Conservation (phyloP, 2,113 vertebrate species). For the Rhombomys opimus region DNA sequence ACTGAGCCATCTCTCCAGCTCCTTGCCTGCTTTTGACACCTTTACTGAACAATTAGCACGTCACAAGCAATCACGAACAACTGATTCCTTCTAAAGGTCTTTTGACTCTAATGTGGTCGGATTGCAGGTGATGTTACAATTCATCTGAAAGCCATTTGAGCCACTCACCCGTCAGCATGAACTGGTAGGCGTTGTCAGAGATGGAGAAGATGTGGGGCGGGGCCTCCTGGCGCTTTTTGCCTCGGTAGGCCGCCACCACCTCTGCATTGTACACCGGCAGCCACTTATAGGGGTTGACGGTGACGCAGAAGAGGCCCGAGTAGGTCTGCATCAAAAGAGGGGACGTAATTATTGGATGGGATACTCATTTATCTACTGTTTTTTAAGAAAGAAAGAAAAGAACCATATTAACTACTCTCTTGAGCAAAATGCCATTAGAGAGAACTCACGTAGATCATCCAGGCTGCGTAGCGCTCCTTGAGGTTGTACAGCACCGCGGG, state of each 20-base stretch:
- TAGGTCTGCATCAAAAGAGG: slow-evolving; percentile 87
- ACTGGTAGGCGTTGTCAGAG: slow-evolving; percentile 87
- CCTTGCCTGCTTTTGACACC: not conserved
- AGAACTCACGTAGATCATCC: slow-evolving; percentile 87
- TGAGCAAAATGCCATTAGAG: not conserved
- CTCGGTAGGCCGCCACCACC: slow-evolving; percentile 83
- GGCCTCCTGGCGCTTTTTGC: slow-evolving; percentile 88
- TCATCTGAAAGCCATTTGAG: not conserved
- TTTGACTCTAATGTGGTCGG: not conserved
- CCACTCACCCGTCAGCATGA: slow-evolving; percentile 86
- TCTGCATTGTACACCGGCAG: slow-evolving; percentile 89
- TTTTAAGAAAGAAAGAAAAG: not conserved
- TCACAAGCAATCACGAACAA: not conserved
- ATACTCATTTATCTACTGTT: not conserved
- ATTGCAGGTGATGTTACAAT: not conserved
- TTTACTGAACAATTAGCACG: not conserved
- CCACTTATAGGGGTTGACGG: slow-evolving; percentile 94
- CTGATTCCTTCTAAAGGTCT: not conserved
- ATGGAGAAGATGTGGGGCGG: slow-evolving; percentile 88
- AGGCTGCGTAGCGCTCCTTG: slow-evolving; percentile 83
- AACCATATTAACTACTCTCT: not conserved
- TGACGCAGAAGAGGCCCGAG: slow-evolving; percentile 93
- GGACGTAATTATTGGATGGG: not conserved
- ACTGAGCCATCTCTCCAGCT: no score
- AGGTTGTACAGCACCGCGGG: slow-evolving; percentile 88